Percentiles rank a stretch among this genome's conserved stretches.
Evolutionary conservation across 2,797 vertebrate species (phyloP).

Genomic region (Tokudaia tokunoshimensis): DNA sequence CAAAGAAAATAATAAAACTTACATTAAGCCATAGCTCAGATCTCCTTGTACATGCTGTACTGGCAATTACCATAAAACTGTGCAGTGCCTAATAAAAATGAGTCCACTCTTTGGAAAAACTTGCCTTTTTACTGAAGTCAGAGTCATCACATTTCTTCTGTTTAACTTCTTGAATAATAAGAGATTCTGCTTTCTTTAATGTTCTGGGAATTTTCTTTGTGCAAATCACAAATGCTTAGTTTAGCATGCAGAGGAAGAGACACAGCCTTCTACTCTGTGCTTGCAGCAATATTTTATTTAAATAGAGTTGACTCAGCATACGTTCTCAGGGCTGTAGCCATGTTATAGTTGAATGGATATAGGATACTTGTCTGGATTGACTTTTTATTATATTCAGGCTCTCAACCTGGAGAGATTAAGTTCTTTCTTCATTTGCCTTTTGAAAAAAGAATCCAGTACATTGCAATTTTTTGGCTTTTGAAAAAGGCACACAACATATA

Average conservation of each 20-base stretch:
- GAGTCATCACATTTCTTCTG: constrained; percentile 63
- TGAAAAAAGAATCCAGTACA: neutral
- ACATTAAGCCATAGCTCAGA: constrained; percentile 67
- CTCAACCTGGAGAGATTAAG: neutral
- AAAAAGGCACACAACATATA: neutral
- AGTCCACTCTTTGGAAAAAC: constrained; percentile 67
- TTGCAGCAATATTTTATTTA: constrained; percentile 57
- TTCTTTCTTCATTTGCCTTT: neutral
- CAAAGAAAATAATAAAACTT: constrained; percentile 74
- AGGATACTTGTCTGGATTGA: neutral
- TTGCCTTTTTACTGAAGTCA: constrained; percentile 75
- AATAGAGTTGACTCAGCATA: constrained; percentile 74
- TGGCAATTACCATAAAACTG: constrained; percentile 74
- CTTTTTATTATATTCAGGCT: constrained; percentile 35
- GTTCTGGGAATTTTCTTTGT: constrained; percentile 68
- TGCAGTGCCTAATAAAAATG: constrained; percentile 67
- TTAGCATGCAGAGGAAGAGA: constrained; percentile 63
- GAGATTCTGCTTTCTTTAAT: constrained; percentile 65
- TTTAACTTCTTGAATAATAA: constrained; percentile 65
- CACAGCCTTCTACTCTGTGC: constrained; percentile 34
- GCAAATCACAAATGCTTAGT: constrained; percentile 66
- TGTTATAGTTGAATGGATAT: constrained; percentile 42
- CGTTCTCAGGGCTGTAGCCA: constrained; percentile 17
- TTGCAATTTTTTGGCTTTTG: neutral
- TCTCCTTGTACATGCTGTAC: constrained; percentile 50